Percentiles rank a stretch among this genome's conserved stretches.
Conservation (phyloP, 2,113 vertebrate species). For the Aspiorhynchus laticeps region DNA sequence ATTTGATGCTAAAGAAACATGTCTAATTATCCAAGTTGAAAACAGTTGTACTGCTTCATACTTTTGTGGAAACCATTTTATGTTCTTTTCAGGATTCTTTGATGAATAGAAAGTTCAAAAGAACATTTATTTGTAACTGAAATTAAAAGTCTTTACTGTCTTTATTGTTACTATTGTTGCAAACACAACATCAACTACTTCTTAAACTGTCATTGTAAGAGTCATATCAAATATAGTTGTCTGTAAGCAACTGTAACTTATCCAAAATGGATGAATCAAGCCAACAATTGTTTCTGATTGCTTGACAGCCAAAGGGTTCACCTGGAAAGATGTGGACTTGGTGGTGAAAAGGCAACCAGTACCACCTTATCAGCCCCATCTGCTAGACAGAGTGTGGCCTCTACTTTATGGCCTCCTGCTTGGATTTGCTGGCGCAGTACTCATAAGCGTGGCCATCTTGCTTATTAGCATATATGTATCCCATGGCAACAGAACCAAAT, state of each 20-base stretch:
- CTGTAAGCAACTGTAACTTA: neutral
- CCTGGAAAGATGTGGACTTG: slow-evolving; percentile 72
- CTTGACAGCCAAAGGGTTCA: slow-evolving; percentile 63
- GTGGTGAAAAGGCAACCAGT: slow-evolving; percentile 68
- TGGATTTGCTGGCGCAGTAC: slow-evolving; percentile 72
- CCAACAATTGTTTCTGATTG: neutral
- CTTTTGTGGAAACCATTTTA: neutral
- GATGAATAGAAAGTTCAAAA: too few species aligned
- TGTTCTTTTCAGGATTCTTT: too few species aligned
- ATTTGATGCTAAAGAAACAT: neutral
- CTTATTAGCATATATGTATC: slow-evolving; percentile 57
- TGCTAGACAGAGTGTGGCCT: slow-evolving; percentile 67
- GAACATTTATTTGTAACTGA: neutral
- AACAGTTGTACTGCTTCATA: neutral
- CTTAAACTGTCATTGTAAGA: neutral
- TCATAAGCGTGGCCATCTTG: slow-evolving; percentile 37
- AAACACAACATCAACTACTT: neutral
- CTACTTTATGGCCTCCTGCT: slow-evolving; percentile 76
- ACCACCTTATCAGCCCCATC: slow-evolving; percentile 66
- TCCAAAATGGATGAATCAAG: neutral
- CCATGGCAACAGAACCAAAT: neutral
- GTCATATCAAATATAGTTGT: neutral
- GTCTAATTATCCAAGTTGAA: neutral
- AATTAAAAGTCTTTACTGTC: neutral
- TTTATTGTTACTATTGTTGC: too few species aligned